Evolutionary conservation across 53 echinoderm and acorn worm species (phyloP).

Genomic region (Patiria pectinifera): DNA sequence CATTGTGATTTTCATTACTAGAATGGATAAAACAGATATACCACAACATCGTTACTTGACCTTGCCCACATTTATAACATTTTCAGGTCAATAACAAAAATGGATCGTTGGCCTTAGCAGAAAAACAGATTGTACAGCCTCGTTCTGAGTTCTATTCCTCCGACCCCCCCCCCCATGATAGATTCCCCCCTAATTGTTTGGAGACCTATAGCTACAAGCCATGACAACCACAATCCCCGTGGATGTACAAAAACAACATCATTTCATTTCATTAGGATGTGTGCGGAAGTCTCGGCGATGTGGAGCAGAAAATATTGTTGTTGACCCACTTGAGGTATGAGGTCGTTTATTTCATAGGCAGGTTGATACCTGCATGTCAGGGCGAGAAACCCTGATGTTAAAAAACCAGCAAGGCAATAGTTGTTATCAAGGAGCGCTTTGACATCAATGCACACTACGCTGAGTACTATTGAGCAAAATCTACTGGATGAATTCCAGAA

Average conservation of each 20-base stretch:
- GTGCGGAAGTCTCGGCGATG: not conserved
- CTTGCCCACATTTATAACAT: too few relatives aligned
- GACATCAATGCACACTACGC: not conserved
- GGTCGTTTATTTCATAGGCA: slow-evolving; percentile 11
- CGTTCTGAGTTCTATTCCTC: too few relatives aligned
- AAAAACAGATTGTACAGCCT: too few relatives aligned
- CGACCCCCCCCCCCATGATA: too few relatives aligned
- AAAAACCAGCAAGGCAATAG: not conserved
- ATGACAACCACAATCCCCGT: not conserved
- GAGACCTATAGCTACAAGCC: not conserved
- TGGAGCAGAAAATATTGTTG: not conserved
- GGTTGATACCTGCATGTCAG: not conserved
- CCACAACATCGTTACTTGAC: too few relatives aligned
- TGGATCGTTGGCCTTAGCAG: too few relatives aligned
- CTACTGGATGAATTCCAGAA: too few relatives aligned
- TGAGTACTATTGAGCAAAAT: too few relatives aligned
- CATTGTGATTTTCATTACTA: too few relatives aligned
- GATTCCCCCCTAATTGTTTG: not conserved
- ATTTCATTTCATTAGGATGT: not conserved
- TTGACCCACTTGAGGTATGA: not conserved
- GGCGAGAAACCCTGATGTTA: slow-evolving; percentile 6
- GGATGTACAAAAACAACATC: not conserved
- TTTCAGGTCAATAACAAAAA: too few relatives aligned
- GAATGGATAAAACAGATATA: too few relatives aligned
- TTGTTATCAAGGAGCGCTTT: not conserved